Base-by-base conservation (phyloP, 2,888 invertebrate species). In the Leptopterna dolabrata region DNA sequence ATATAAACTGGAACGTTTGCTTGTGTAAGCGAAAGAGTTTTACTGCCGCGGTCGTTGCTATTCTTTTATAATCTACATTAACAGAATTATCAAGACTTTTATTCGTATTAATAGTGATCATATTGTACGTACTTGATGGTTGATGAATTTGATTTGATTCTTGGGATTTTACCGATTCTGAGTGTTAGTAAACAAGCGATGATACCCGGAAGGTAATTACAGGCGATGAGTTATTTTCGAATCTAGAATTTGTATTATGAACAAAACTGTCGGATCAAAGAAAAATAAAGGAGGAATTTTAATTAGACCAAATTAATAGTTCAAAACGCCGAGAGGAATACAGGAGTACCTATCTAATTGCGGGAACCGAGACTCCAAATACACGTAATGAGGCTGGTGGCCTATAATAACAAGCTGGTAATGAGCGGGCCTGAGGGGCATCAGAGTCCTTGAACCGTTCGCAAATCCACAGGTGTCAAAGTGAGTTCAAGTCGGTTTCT, bases 371-470 rank as follows among this genome's bases (percentile, higher is more conserved):
- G 14, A 4, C 30, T 4, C 30, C 41, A n/a, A 27, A 41, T 41
- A 43, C 45, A 24, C 78, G 78, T 78, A 78, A 78, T 78, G 78
- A 78, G 78, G 19, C 0, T 9, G 19, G 78, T 3, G 78, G 13
- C 2, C 78, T 9, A 78, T 45, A n/a, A 78, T 78, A 78, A 78
- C 78, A 78, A 78, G 78, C 41, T 76, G 36, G 78, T 78, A 78
- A 78, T 45, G 78, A 78, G 78, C 43, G 19, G 6, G 30, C 36
- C 73, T 76, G 36, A 19, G 19, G 73, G 73, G 73, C 63, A 47
- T 47, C 76, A 16, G 47, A 45, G 45, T 3, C 78, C 78, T 45
- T 78, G 78, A 78, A 78, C 78, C 41, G 78, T 78, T 78, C 45
- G 30, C 43, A 63, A 24, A 43, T 45, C 16, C 14, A 30, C 24